phyloP scores from a whole-genome alignment of 2,113 vertebrate species.

The Ciconia maguari region DNA sequence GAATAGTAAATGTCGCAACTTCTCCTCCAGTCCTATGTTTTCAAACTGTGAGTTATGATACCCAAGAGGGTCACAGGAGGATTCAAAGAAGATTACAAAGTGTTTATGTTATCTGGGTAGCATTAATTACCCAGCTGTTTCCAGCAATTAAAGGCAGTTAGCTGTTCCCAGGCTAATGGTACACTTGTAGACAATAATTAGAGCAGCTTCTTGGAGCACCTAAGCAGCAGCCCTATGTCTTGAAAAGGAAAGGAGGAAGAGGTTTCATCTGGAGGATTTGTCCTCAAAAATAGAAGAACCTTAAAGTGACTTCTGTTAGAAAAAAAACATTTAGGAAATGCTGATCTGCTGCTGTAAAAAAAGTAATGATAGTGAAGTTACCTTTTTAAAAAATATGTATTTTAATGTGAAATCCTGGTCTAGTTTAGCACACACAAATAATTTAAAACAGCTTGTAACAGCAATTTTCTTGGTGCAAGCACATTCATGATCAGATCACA shows the following conservation, averaged over 20 bases:
- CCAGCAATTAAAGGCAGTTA: slow-evolving; percentile 6
- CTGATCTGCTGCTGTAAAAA: neutral
- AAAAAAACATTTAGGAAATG: neutral
- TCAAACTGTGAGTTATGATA: neutral
- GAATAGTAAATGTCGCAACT: neutral
- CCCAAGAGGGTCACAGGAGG: neutral
- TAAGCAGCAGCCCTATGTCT: neutral
- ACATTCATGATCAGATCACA: neutral
- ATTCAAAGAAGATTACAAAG: neutral
- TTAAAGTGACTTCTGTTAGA: neutral
- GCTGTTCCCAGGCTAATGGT: neutral
- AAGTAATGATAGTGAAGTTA: neutral
- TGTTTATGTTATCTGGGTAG: neutral
- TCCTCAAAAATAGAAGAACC: neutral
- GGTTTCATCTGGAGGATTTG: neutral
- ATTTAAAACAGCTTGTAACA: neutral
- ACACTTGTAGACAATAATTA: slow-evolving; percentile 14
- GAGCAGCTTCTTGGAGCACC: neutral
- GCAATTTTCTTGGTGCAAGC: neutral
- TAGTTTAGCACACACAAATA: neutral
- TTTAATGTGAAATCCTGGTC: neutral
- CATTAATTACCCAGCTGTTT: slow-evolving; percentile 39
- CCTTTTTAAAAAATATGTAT: rapidly evolving
- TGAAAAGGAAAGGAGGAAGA: neutral
- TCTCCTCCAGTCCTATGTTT: neutral